Conservation (phyloP, 2,888 invertebrate species). For the Diploptera punctata region DNA sequence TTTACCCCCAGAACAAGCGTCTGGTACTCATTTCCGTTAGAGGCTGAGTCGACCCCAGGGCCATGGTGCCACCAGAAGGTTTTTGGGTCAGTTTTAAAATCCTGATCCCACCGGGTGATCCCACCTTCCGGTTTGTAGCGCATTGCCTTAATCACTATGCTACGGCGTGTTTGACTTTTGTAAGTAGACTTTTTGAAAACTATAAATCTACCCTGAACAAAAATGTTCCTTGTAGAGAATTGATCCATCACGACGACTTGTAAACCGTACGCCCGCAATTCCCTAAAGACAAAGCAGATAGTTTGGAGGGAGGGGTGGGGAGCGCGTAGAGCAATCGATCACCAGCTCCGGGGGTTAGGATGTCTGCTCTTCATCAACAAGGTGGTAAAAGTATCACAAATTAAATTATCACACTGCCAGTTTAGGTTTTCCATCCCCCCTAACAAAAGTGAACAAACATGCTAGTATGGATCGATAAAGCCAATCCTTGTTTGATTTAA, state of each 20-base stretch:
- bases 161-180: too few species aligned
- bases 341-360: conserved; percentile 5
- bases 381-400: conserved; percentile 19
- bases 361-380: conserved; percentile 20
- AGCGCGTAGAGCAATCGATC: conserved; percentile 21
- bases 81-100: too few species aligned
- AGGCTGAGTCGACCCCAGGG: too few species aligned
- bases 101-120: too few species aligned
- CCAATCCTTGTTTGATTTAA: not conserved
- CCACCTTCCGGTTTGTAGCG: too few species aligned
- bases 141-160: too few species aligned
- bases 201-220: too few species aligned
- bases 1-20: too few species aligned
- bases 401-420: conserved; percentile 20
- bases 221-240: not conserved
- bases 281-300: conserved; percentile 5
- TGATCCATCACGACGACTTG: not conserved
- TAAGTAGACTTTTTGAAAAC: too few species aligned
- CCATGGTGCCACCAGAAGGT: too few species aligned
- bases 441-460: not conserved
- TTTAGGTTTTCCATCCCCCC: not conserved
- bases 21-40: too few species aligned
- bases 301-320: not conserved
- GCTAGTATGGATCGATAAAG: not conserved
- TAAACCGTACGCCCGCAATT: not conserved